Evolutionary conservation across 2,113 vertebrate genomes (phyloP).

Genomic region (Chiloscyllium plagiosum): DNA sequence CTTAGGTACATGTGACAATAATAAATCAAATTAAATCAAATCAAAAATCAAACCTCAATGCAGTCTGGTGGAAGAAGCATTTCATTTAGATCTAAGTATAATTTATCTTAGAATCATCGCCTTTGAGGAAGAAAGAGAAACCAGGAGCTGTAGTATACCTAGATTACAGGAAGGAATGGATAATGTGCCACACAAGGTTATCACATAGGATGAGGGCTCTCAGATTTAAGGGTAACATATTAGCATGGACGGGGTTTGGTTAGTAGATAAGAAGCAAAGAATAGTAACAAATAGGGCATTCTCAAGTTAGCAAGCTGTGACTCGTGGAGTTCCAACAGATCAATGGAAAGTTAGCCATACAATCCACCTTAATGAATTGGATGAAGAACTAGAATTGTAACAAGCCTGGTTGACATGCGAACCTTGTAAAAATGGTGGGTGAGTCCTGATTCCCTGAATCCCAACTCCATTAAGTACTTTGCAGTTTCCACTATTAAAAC

Average conservation of each 20-base stretch:
- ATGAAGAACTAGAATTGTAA: neutral
- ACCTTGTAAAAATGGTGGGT: too few species aligned
- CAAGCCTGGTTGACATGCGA: too few species aligned
- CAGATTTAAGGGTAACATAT: neutral
- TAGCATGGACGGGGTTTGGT: neutral
- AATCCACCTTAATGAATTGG: neutral
- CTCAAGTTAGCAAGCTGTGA: too few species aligned
- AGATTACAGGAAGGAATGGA: neutral
- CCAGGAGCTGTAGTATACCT: neutral
- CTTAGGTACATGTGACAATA: too few species aligned
- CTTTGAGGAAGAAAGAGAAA: neutral
- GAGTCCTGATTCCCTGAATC: too few species aligned
- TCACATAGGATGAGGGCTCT: neutral
- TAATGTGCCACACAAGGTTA: neutral
- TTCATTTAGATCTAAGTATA: neutral
- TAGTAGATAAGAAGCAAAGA: neutral
- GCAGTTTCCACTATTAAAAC: too few species aligned
- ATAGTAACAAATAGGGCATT: neutral
- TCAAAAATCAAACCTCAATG: neutral
- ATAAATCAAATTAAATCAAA: too few species aligned
- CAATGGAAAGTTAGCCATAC: too few species aligned
- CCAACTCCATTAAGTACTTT: too few species aligned
- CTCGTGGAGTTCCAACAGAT: too few species aligned
- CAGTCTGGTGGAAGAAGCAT: neutral
- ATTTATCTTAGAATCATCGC: too few species aligned